Conservation (phyloP, 2,113 vertebrate genomes). For the Dicrurus megarhynchus region DNA sequence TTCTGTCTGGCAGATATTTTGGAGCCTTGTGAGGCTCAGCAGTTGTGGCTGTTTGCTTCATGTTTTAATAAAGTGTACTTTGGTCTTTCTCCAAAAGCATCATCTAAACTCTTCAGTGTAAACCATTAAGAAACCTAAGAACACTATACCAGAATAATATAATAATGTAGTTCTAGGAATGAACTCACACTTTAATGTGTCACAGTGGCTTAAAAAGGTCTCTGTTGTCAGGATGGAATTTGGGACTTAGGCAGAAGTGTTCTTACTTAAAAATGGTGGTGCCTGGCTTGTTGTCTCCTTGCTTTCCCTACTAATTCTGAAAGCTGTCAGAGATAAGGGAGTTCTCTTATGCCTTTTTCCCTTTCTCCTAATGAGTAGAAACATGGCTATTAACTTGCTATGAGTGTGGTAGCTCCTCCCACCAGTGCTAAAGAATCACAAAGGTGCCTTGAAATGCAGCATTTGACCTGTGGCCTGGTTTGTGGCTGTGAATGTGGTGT, state of each 20-base stretch:
- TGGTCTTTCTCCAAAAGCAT: not conserved
- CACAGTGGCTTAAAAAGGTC: not conserved
- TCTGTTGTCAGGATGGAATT: not conserved
- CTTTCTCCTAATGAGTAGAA: not conserved
- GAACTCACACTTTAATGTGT: not conserved
- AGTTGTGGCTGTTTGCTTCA: not conserved
- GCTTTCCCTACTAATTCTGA: not conserved
- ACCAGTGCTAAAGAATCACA: too few species aligned
- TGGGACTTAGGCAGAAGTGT: not conserved
- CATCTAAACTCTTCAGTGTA: not conserved
- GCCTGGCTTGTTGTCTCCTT: not conserved
- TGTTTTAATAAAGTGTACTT: not conserved
- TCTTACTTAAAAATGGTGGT: not conserved
- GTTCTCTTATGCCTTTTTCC: not conserved
- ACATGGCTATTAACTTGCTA: rapidly evolving
- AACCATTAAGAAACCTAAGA: not conserved
- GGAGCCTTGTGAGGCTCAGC: not conserved
- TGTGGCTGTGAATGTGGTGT: not conserved
- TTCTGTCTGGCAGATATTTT: not conserved
- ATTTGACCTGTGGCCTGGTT: not conserved
- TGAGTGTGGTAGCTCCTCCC: not conserved
- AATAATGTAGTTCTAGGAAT: not conserved
- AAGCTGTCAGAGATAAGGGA: not conserved
- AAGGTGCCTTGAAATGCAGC: not conserved
- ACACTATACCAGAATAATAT: not conserved